A percentile compares a stretch with the other conserved stretches of the same genome.
Conservation (phyloP, 2,797 vertebrate species). For the Poeciliopsis infans region DNA sequence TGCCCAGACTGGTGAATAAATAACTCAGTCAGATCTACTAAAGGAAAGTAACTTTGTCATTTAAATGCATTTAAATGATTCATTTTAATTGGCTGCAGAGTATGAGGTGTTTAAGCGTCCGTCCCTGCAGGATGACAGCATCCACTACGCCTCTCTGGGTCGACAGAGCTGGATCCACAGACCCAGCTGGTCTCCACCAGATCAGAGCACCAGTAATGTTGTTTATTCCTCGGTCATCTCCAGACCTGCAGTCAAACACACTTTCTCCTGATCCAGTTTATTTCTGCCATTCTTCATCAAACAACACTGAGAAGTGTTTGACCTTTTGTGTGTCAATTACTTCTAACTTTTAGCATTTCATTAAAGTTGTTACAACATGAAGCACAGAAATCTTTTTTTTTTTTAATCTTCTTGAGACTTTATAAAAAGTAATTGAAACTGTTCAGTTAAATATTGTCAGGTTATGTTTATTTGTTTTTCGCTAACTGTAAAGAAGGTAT, state of each 20-base stretch:
- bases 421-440: not conserved
- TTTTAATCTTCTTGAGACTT: not conserved
- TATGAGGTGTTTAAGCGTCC: rapidly evolving
- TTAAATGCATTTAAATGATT: not conserved
- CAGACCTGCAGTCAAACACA: slow-evolving; percentile 23
- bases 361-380: not conserved
- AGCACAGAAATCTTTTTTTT: not conserved
- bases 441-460: not conserved
- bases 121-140: slow-evolving; percentile 20
- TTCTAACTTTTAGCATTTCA: not conserved
- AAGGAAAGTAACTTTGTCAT: rapidly evolving
- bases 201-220: slow-evolving; percentile 42
- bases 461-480: not conserved
- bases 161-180: slow-evolving; percentile 64
- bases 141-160: slow-evolving; percentile 74
- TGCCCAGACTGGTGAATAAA: slow-evolving; percentile 19
- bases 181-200: slow-evolving; percentile 11
- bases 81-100: slow-evolving; percentile 28
- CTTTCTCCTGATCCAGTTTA: not conserved
- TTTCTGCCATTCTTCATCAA: not conserved
- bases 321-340: not conserved
- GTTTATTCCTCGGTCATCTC: slow-evolving; percentile 68
- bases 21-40: not conserved
- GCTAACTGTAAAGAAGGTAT: not conserved
- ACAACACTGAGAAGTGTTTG: not conserved